Conservation (phyloP, 2,888 invertebrate species). For the Acleris literana region DNA sequence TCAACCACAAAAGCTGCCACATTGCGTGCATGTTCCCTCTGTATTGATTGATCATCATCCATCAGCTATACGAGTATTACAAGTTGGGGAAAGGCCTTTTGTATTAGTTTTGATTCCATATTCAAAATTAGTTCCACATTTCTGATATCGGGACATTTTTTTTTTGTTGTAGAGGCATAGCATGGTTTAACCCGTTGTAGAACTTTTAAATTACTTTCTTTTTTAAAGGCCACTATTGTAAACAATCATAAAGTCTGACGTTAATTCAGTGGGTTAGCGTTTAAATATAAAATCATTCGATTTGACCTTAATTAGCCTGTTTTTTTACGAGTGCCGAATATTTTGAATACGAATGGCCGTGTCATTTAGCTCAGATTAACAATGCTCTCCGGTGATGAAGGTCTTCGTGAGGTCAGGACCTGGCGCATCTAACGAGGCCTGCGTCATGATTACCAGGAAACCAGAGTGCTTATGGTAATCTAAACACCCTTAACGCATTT, state of each 20-base stretch:
- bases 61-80: no score
- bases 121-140: no score
- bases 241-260: not conserved
- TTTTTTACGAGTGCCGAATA: constrained; percentile 17
- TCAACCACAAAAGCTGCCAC: no score
- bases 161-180: no score
- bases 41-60: no score
- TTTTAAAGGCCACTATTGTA: no score
- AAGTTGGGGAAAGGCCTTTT: no score
- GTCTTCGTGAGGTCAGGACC: constrained; percentile 28
- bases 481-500: constrained; percentile 2
- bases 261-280: constrained; percentile 8
- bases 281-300: constrained; percentile 12
- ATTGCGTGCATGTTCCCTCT: no score
- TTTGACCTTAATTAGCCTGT: constrained; percentile 29
- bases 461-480: constrained; percentile 9
- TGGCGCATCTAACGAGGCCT: constrained; percentile 35
- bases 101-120: no score
- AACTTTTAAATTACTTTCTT: no score
- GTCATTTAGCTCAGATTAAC: constrained; percentile 23
- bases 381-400: constrained; percentile 27
- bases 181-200: no score
- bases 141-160: no score
- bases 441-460: constrained; percentile 32
- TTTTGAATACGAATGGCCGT: constrained; percentile 27